A percentile compares a stretch with the other conserved stretches of the same genome.
Evolutionary conservation across 2,888 invertebrate genomes (phyloP).

Genomic region (Philereme transversata): DNA sequence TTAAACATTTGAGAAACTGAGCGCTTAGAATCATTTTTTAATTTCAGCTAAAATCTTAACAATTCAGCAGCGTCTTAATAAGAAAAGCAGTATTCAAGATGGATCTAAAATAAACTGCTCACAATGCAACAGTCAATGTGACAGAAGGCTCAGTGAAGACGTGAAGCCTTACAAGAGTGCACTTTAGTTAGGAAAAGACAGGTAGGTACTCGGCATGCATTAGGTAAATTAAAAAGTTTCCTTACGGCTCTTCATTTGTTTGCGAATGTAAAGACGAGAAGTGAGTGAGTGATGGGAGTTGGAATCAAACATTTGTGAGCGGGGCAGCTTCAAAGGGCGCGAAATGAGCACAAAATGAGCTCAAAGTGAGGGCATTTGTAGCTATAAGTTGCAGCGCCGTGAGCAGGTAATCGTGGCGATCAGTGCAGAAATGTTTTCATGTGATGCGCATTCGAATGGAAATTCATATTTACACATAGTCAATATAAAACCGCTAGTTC

Average conservation of each 20-base stretch:
- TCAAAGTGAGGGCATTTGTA: constrained; percentile 70
- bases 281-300: constrained; percentile 62
- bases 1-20: constrained; percentile 2
- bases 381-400: constrained; percentile 55
- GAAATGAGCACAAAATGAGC: constrained; percentile 64
- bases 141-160: constrained; percentile 60
- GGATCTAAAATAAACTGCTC: constrained; percentile 71
- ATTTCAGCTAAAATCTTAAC: constrained; percentile 42
- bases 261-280: constrained; percentile 61
- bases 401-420: constrained; percentile 68
- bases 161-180: constrained; percentile 67
- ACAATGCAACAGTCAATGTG: constrained; percentile 72
- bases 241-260: constrained; percentile 71
- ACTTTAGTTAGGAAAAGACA: constrained; percentile 72
- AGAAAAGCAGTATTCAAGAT: constrained; percentile 61
- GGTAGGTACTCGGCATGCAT: constrained; percentile 73
- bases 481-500: constrained; percentile 26
- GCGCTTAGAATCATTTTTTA: constrained; percentile 19
- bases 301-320: constrained; percentile 76
- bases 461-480: constrained; percentile 38
- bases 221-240: constrained; percentile 81
- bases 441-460: constrained; percentile 56
- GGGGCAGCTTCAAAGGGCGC: constrained; percentile 67
- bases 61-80: constrained; percentile 44
- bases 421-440: constrained; percentile 69